These are phyloP conservation scores for Xyrichtys novacula DNA, from an alignment of 2,797 vertebrate species.

Conservation along the genomic window DNA sequence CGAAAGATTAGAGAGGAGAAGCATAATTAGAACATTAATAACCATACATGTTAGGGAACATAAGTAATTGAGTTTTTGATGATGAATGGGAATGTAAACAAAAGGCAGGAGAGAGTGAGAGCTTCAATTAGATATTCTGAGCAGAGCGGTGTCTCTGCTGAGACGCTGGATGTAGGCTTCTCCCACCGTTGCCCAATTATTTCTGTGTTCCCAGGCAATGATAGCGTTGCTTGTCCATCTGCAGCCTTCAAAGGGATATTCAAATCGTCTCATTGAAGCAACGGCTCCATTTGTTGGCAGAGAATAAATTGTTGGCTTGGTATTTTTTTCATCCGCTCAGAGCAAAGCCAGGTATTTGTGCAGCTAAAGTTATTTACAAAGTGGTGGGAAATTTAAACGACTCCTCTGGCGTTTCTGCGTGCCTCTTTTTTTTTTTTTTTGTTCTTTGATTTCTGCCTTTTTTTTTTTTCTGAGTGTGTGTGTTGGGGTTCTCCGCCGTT, in stretches of 20 bases:
- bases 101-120: slow-evolving; percentile 69
- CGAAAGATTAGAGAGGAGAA: slow-evolving; percentile 71
- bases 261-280: slow-evolving; percentile 72
- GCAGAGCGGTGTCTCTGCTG: slow-evolving; percentile 55
- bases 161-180: slow-evolving; percentile 48
- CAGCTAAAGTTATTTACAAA: slow-evolving; percentile 78
- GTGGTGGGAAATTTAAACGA: slow-evolving; percentile 66
- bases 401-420: slow-evolving; percentile 53
- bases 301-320: slow-evolving; percentile 64
- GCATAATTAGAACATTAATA: slow-evolving; percentile 83
- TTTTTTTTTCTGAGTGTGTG: not conserved
- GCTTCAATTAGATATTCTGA: slow-evolving; percentile 67
- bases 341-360: slow-evolving; percentile 73
- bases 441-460: slow-evolving; percentile 39
- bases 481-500: not conserved
- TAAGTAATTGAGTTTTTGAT: slow-evolving; percentile 72
- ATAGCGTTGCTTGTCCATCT: slow-evolving; percentile 75
- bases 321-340: slow-evolving; percentile 37
- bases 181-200: slow-evolving; percentile 77
- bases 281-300: slow-evolving; percentile 68
- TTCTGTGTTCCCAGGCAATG: slow-evolving; percentile 75
- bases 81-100: slow-evolving; percentile 76
- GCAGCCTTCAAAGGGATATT: slow-evolving; percentile 78
- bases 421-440: slow-evolving; percentile 9
- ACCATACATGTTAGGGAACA: slow-evolving; percentile 75